Conservation (phyloP, 2,888 invertebrate genomes). For the Eledone cirrhosa region DNA sequence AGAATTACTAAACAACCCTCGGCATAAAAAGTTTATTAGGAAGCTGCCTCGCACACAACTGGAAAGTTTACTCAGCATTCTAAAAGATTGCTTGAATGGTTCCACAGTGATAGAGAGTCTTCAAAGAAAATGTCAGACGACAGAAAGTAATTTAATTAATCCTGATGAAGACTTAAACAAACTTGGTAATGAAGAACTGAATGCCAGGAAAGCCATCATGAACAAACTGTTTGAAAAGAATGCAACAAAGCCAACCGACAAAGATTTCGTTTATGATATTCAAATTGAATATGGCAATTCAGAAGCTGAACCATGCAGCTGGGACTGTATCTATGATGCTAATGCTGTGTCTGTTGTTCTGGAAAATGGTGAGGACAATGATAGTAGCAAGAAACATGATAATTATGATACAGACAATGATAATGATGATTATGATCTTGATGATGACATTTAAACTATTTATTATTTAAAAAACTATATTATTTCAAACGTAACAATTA, state of each 20-base stretch:
- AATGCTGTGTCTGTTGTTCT: too few relatives aligned
- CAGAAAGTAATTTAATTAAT: conserved; percentile 65
- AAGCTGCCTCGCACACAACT: conserved; percentile 65
- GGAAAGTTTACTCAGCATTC: conserved; percentile 67
- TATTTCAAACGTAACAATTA: too few relatives aligned
- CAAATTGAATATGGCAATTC: conserved; percentile 65
- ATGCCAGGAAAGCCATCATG: conserved; percentile 69
- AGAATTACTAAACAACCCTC: conserved; percentile 60
- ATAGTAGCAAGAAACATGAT: too few relatives aligned
- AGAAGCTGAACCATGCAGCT: conserved; percentile 63
- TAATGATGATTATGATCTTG: too few relatives aligned
- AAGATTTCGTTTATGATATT: conserved; percentile 69
- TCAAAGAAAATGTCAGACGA: conserved; percentile 49
- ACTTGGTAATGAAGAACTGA: conserved; percentile 65
- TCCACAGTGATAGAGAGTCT: conserved; percentile 65
- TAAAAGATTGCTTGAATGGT: conserved; percentile 68
- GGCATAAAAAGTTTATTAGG: conserved; percentile 65
- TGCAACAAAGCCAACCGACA: conserved; percentile 66
- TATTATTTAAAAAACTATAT: too few relatives aligned
- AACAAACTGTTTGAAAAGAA: conserved; percentile 68
- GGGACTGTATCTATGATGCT: conserved; percentile 57
- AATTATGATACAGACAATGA: too few relatives aligned
- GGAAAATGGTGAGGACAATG: too few relatives aligned
- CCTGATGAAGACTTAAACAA: conserved; percentile 69
- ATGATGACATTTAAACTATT: too few relatives aligned